phyloP scores from a whole-genome alignment of 1,140 invertebrate genomes.

The Medauroidea extradentata region DNA sequence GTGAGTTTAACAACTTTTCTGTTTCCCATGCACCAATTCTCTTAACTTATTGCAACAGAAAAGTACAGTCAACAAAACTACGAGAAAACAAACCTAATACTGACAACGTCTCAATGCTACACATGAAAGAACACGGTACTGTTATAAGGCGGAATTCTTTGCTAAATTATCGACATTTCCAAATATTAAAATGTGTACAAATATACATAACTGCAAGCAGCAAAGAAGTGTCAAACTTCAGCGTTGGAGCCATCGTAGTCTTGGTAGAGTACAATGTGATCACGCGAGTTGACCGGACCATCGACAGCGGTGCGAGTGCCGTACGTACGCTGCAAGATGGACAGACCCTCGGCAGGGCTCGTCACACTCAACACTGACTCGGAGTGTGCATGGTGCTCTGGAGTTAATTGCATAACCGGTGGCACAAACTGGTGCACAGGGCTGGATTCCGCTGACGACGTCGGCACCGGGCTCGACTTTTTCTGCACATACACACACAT shows the following conservation, averaged over 20 bases:
- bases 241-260: conserved; percentile 15
- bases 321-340: conserved; percentile 11
- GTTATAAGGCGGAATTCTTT: too few relatives aligned
- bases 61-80: too few relatives aligned
- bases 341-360: conserved; percentile 8
- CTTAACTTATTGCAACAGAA: too few relatives aligned
- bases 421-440: conserved; percentile 9
- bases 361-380: conserved; percentile 1
- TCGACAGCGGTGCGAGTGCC: not conserved
- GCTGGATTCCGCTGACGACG: not conserved
- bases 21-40: too few relatives aligned
- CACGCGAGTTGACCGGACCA: not conserved
- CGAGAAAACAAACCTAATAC: too few relatives aligned
- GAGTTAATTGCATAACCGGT: not conserved
- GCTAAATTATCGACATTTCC: too few relatives aligned
- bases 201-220: too few relatives aligned
- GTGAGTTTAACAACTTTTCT: too few relatives aligned
- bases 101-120: too few relatives aligned
- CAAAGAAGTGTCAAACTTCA: conserved; percentile 14
- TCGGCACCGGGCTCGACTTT: not conserved
- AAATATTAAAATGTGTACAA: too few relatives aligned
- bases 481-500: not conserved
- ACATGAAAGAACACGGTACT: too few relatives aligned
- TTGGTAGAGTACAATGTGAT: conserved; percentile 7
- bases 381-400: not conserved